Percentiles rank a stretch among this genome's conserved stretches.
Conservation (phyloP, 2,888 invertebrate genomes). For the Lithophane ornitopus region DNA sequence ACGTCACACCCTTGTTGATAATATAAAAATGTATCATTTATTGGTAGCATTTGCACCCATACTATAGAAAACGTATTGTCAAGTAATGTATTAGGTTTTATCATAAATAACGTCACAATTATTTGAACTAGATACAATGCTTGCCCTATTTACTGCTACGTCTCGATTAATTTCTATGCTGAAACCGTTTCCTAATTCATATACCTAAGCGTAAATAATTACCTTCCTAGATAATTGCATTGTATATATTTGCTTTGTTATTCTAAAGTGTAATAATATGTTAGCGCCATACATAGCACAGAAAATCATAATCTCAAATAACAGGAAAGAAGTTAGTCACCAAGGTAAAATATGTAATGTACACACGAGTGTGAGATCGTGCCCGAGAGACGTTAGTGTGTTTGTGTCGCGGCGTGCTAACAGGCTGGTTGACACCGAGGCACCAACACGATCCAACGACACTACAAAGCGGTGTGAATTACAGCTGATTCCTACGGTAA, state of each 20-base stretch:
- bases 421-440: constrained; percentile 75
- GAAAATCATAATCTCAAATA: constrained; percentile 63
- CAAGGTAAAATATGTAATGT: constrained; percentile 67
- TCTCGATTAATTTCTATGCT: constrained; percentile 1
- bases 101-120: background rate
- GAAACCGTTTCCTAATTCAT: constrained; percentile 7
- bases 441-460: constrained; percentile 74
- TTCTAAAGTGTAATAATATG: constrained; percentile 24
- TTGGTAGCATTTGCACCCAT: background rate
- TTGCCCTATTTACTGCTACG: background rate
- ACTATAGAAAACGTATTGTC: background rate
- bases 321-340: constrained; percentile 54
- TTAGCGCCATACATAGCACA: constrained; percentile 52
- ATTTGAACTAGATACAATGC: constrained; percentile 36
- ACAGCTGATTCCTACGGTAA: constrained; percentile 81
- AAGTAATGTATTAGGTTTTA: constrained; percentile 6
- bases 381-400: constrained; percentile 77
- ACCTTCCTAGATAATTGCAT: constrained; percentile 11
- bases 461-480: constrained; percentile 82
- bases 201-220: background rate
- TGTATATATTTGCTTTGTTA: constrained; percentile 11
- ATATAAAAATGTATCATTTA: background rate
- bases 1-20: constrained; percentile 24
- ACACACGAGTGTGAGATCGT: constrained; percentile 74
- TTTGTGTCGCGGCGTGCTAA: constrained; percentile 82